Evolutionary conservation across 2,797 vertebrate genomes (phyloP).

Genomic region (Podarcis lilfordi): DNA sequence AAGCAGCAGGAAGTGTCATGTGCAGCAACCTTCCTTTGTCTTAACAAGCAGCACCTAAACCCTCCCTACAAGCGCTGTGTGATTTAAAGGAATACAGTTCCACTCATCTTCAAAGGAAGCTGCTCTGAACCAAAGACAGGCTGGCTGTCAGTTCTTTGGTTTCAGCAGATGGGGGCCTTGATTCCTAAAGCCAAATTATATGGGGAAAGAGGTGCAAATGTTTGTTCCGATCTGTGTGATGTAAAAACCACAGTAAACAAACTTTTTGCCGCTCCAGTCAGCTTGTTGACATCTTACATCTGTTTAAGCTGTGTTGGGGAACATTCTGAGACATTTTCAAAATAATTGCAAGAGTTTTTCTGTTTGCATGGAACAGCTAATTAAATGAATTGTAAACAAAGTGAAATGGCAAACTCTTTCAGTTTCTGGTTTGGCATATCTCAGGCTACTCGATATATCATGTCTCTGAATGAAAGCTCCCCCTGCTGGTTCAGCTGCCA

Average conservation of each 20-base stretch:
- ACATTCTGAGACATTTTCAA: slow-evolving; percentile 30
- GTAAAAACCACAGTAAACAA: slow-evolving; percentile 13
- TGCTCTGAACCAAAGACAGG: background rate
- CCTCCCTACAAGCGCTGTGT: background rate
- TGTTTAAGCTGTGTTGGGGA: slow-evolving; percentile 30
- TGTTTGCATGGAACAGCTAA: slow-evolving; percentile 27
- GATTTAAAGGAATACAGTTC: background rate
- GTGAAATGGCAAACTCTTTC: slow-evolving; percentile 36
- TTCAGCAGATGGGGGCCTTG: background rate
- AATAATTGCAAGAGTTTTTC: slow-evolving; percentile 30
- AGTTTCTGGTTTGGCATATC: slow-evolving; percentile 4
- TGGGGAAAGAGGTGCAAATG: background rate
- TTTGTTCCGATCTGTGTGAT: background rate
- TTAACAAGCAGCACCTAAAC: background rate
- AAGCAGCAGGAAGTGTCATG: background rate
- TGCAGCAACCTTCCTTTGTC: background rate
- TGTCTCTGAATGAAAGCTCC: slow-evolving; percentile 5
- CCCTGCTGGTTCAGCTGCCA: slow-evolving; percentile 24
- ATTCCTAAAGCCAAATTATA: background rate
- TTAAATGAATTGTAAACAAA: slow-evolving; percentile 34
- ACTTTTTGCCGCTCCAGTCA: background rate
- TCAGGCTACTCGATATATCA: background rate
- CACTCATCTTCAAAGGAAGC: background rate
- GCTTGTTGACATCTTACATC: slow-evolving; percentile 5
- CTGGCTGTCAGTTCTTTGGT: background rate